Evolutionary conservation across 2,888 invertebrate species (phyloP), one percentile per base, ranked within the genome.

Genomic region (Toxonevra muliebris): DNA sequence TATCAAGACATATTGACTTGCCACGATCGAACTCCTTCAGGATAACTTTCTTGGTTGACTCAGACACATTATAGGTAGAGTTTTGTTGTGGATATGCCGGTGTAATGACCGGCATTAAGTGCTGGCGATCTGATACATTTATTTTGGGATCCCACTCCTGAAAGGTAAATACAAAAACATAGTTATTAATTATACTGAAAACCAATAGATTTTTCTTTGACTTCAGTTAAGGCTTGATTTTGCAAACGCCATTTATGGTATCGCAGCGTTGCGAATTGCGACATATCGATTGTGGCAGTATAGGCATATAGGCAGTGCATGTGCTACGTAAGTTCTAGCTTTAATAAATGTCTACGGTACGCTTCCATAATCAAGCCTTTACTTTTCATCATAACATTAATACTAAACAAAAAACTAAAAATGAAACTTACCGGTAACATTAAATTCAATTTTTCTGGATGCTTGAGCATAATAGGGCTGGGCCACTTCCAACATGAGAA

Each of bases 401-500:
- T 17, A 10, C 4, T 20, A 19, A 48, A 11, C 1, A 48, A 48
- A 50, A 13, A 12, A 12, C 11, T 11, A 9, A 40, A 45, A 42
- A 17, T 19, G 41, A 20, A 20, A 76, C 75, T 75, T 79, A 84
- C 94, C 1, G 94, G 91, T 86, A 97, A 97, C 55, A 94, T 93
- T 41, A 96, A 88, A 84, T 93, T 94, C 71, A 93, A 94, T 74
- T 90, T 93, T 72, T 94, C 93, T 0, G 96, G 94, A 77, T 95
- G 94, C 82, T 97, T 98, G 15, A 99, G 88, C 74, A 98, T 87
- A 12, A 99, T 97, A 0, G 99, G 99, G 82, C 96, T 95, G 0
- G 99, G 99, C 99, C 99, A 99, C 82, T 96, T 94, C 98, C 99
- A 99, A 84, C 95, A 93, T 48, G 96, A 95, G 86, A 97, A 98